Evolutionary conservation across 1,140 invertebrate genomes (phyloP).

Genomic region (Muscidifurax raptorellus): DNA sequence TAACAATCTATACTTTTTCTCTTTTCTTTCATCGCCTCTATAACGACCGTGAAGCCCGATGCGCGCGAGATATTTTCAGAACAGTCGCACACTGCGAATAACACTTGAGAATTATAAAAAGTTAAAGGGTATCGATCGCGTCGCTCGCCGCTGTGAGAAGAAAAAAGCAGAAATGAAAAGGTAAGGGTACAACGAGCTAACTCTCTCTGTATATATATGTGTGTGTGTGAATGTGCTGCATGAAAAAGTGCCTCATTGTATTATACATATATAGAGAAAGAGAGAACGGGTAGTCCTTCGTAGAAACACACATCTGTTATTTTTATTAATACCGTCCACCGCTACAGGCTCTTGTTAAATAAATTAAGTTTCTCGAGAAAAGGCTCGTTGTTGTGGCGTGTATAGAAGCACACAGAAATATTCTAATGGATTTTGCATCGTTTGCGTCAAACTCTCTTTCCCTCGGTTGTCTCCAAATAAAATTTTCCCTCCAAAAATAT

Average conservation of each 20-base stretch:
- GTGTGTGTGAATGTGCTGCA: background rate
- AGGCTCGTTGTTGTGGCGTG: background rate
- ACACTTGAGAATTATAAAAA: constrained; percentile 45
- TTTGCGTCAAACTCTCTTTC: constrained; percentile 2
- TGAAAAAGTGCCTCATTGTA: constrained; percentile 32
- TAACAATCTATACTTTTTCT: background rate
- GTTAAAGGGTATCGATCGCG: constrained; percentile 42
- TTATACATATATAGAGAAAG: background rate
- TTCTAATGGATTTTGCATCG: background rate
- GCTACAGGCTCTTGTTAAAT: background rate
- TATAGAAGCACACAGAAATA: background rate
- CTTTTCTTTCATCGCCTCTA: background rate
- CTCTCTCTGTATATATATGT: background rate
- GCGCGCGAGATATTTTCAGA: constrained; percentile 22
- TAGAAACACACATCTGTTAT: constrained; percentile 20
- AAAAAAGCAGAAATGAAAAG: constrained; percentile 24
- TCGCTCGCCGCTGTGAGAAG: background rate
- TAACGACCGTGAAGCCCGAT: constrained; percentile 5
- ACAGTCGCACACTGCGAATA: constrained; percentile 17
- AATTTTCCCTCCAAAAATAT: background rate
- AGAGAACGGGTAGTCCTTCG: background rate
- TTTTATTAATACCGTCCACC: background rate
- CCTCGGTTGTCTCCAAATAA: background rate
- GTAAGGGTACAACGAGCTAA: background rate
- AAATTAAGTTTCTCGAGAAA: constrained; percentile 6